Percentiles rank a stretch among this genome's conserved stretches.
Evolutionary conservation across 2,797 vertebrate genomes (phyloP).

Genomic region (Platalea minor): DNA sequence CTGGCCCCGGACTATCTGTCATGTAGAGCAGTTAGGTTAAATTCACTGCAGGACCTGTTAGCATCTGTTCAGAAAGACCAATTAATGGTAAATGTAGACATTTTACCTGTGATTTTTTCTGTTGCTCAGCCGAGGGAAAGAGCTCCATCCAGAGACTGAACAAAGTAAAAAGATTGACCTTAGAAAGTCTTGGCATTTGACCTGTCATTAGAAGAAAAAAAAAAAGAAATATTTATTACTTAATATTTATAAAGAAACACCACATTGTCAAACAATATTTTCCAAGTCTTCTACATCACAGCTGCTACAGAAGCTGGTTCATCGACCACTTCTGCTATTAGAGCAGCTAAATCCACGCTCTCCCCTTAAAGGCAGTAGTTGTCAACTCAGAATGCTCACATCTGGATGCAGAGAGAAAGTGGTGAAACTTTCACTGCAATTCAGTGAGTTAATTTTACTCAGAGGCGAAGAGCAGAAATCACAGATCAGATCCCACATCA

Average conservation of each 20-base stretch:
- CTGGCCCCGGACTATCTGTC: background rate
- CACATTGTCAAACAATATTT: background rate
- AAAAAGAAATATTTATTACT: background rate
- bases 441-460: background rate
- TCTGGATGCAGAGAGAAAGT: background rate
- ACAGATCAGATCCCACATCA: background rate
- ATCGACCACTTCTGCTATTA: background rate
- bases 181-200: constrained; percentile 87
- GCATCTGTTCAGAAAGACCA: background rate
- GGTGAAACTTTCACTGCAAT: background rate
- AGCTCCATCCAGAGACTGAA: constrained; percentile 96
- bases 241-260: background rate
- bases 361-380: background rate
- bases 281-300: background rate
- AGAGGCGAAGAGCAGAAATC: background rate
- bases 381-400: background rate
- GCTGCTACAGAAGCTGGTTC: background rate
- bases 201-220: constrained; percentile 72
- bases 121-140: constrained; percentile 79
- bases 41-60: background rate
- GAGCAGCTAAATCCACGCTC: background rate
- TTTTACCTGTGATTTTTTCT: constrained; percentile 74
- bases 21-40: background rate
- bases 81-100: background rate
- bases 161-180: constrained; percentile 91